Conservation (phyloP, 2,113 vertebrate species). For the Sprattus sprattus region DNA sequence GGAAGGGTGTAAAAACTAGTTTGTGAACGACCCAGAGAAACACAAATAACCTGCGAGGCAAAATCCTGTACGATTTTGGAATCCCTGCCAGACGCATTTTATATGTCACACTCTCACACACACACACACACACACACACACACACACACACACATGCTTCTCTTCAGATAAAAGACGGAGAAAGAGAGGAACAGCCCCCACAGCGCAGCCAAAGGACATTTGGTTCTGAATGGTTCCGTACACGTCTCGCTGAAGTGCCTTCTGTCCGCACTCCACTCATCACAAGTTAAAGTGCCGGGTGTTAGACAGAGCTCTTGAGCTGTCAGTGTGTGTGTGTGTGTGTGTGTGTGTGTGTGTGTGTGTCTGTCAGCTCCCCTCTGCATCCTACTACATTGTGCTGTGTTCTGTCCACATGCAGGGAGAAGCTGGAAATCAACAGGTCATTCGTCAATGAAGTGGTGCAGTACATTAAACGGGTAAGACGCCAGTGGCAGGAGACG, state of each 20-base stretch:
- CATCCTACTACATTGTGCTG: not conserved
- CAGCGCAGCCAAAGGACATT: not conserved
- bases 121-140: not conserved
- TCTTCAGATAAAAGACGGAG: not conserved
- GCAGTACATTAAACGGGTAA: constrained; percentile 92
- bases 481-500: constrained; percentile 39
- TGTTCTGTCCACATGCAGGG: constrained; percentile 66
- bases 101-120: no score
- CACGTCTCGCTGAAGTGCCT: not conserved
- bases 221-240: not conserved
- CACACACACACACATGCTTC: not conserved
- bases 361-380: not conserved
- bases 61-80: no score
- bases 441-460: constrained; percentile 96
- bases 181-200: not conserved
- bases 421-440: constrained; percentile 96
- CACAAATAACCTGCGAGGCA: no score
- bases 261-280: not conserved
- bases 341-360: no score
- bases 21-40: no score
- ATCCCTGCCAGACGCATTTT: no score
- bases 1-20: no score
- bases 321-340: no score
- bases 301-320: no score
- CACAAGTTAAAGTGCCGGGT: not conserved